Evolutionary conservation across 2,797 vertebrate genomes (phyloP).

Genomic region (Enteromius viviparus): DNA sequence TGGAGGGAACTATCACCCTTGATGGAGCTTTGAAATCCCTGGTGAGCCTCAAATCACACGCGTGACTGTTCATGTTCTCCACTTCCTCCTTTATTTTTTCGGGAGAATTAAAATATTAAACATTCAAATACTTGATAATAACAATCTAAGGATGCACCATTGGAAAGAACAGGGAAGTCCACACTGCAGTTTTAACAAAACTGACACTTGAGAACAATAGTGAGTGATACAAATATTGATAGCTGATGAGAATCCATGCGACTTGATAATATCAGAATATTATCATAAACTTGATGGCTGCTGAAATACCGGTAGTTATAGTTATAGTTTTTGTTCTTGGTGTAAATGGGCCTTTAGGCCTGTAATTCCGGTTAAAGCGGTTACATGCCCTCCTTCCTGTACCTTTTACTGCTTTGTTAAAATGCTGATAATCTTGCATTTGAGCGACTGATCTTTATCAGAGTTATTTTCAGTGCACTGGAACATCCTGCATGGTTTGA

Average conservation of each 20-base stretch:
- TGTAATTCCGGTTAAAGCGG: conserved; percentile 52
- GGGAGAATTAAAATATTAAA: not conserved
- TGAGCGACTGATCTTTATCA: conserved; percentile 15
- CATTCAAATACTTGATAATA: not conserved
- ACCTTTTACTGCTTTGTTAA: not conserved
- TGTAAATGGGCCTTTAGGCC: conserved; percentile 16
- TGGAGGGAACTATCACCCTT: conserved; percentile 80
- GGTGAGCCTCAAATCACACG: conserved; percentile 74
- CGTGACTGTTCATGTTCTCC: not conserved
- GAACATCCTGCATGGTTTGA: not conserved
- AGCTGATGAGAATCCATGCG: not conserved
- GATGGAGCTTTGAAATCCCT: conserved; percentile 91
- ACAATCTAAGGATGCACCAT: not conserved
- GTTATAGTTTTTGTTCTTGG: not conserved
- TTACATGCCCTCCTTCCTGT: not conserved
- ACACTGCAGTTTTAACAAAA: not conserved
- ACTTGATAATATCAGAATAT: not conserved
- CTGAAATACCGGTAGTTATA: not conserved
- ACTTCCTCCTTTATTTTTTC: not conserved
- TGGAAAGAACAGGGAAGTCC: not conserved
- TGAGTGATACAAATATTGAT: not conserved
- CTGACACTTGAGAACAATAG: not conserved
- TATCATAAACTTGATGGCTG: not conserved
- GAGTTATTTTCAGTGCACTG: not conserved
- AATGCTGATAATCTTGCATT: not conserved